Conservation (phyloP, 2,797 vertebrate genomes). For the Morelia viridis region DNA sequence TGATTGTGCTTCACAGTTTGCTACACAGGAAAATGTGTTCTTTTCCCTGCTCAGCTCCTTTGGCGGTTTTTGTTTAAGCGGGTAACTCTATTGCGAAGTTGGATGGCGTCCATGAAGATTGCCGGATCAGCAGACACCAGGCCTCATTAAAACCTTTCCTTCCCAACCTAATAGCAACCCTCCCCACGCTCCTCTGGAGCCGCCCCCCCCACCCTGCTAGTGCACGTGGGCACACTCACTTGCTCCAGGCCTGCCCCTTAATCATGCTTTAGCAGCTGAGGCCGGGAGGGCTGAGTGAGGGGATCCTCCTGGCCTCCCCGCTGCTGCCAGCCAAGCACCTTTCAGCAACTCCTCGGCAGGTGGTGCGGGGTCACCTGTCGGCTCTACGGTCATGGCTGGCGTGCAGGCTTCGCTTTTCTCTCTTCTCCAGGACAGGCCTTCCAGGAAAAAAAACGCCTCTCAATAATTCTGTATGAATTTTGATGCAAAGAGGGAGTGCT, state of each 20-base stretch:
- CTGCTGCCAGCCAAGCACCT: slow-evolving; percentile 14
- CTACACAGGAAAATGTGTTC: neutral
- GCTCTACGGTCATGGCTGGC: neutral
- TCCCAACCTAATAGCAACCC: slow-evolving; percentile 26
- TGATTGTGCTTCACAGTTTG: neutral
- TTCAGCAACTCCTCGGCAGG: neutral
- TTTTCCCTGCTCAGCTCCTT: neutral
- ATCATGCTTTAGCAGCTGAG: slow-evolving; percentile 25
- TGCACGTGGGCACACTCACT: neutral
- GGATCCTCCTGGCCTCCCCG: neutral
- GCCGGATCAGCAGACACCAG: slow-evolving; percentile 42
- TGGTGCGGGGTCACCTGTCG: neutral
- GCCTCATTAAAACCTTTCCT: slow-evolving; percentile 41
- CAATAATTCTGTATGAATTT: neutral
- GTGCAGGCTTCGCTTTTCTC: neutral
- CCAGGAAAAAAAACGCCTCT: no score
- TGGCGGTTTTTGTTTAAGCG: neutral
- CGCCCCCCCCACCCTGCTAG: slow-evolving; percentile 10
- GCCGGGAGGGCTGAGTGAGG: slow-evolving; percentile 8
- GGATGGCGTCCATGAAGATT: slow-evolving; percentile 31
- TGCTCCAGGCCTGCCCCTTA: slow-evolving; percentile 15
- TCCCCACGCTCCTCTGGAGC: neutral
- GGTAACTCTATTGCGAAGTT: slow-evolving; percentile 43
- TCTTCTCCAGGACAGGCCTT: neutral
- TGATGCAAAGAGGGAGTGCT: neutral